A percentile compares a stretch with the other conserved stretches of the same genome.
phyloP scores from a whole-genome alignment of 2,888 invertebrate species.

The Priocnemis perturbator region DNA sequence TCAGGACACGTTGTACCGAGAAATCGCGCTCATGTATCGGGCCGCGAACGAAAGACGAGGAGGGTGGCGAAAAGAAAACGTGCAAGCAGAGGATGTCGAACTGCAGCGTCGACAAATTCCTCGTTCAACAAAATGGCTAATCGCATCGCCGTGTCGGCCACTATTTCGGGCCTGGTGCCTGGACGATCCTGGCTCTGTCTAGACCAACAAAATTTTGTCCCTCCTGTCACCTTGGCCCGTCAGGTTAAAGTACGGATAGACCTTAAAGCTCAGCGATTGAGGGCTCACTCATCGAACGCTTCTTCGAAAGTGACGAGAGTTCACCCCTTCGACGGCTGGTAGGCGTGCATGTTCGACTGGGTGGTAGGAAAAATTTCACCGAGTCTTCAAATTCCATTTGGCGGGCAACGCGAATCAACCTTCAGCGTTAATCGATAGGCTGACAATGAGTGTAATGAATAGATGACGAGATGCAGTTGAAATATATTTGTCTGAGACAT shows the following conservation, averaged over 20 bases:
- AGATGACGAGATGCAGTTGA: too few relatives aligned
- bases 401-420: too few relatives aligned
- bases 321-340: slow-evolving; percentile 13
- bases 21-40: slow-evolving; percentile 39
- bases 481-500: too few relatives aligned
- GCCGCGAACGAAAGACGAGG: slow-evolving; percentile 27
- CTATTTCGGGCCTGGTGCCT: slow-evolving; percentile 58
- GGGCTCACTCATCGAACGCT: not conserved
- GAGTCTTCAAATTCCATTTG: too few relatives aligned
- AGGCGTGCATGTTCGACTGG: too few relatives aligned
- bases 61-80: slow-evolving; percentile 21
- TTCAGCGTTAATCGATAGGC: too few relatives aligned
- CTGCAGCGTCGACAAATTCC: slow-evolving; percentile 72
- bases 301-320: slow-evolving; percentile 29
- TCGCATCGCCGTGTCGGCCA: slow-evolving; percentile 56
- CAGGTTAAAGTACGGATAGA: slow-evolving; percentile 53
- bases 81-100: slow-evolving; percentile 50
- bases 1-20: slow-evolving; percentile 36
- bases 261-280: slow-evolving; percentile 48
- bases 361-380: too few relatives aligned
- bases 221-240: slow-evolving; percentile 41
- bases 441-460: too few relatives aligned
- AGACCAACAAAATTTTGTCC: slow-evolving; percentile 57
- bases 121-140: slow-evolving; percentile 66
- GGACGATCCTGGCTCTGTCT: slow-evolving; percentile 56